These are phyloP conservation scores for Pachyseris speciosa DNA, from an alignment of 64 coral and sea anemone genomes.

Conservation along the genomic window DNA sequence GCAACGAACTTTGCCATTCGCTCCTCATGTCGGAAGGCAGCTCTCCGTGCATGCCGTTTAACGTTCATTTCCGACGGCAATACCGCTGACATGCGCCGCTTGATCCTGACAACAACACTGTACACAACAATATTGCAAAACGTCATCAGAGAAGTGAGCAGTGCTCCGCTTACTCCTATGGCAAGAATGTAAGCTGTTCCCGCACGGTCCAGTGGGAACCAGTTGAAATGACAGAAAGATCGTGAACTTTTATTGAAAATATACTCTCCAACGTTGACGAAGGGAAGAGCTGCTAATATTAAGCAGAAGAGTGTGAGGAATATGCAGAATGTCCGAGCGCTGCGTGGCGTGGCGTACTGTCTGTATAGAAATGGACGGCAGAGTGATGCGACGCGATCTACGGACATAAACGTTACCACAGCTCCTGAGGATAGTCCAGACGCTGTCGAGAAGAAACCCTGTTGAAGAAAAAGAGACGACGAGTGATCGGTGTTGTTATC, in stretches of 20 bases:
- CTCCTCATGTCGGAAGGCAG: slow-evolving; percentile 32
- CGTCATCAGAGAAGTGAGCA: neutral
- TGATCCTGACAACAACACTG: slow-evolving; percentile 17
- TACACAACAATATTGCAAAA: slow-evolving; percentile 54
- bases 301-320: slow-evolving; percentile 8
- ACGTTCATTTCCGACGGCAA: neutral
- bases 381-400: slow-evolving; percentile 48
- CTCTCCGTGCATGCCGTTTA: neutral
- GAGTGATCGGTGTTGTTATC: too few relatives aligned
- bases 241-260: slow-evolving; percentile 10
- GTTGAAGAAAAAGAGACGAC: neutral
- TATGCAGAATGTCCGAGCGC: slow-evolving; percentile 25
- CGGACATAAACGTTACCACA: slow-evolving; percentile 63
- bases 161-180: neutral
- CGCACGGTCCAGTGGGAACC: neutral
- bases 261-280: slow-evolving; percentile 25
- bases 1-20: slow-evolving; percentile 78
- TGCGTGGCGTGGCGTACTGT: slow-evolving; percentile 22
- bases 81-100: slow-evolving; percentile 10
- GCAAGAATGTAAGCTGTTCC: neutral
- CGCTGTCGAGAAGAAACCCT: slow-evolving; percentile 61
- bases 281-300: slow-evolving; percentile 37
- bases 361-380: slow-evolving; percentile 68
- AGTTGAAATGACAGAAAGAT: slow-evolving; percentile 56
- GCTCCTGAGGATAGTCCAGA: slow-evolving; percentile 53